These are phyloP conservation scores for Cheirogaleus medius DNA, from an alignment of 2,113 vertebrate genomes.

Conservation along the genomic window DNA sequence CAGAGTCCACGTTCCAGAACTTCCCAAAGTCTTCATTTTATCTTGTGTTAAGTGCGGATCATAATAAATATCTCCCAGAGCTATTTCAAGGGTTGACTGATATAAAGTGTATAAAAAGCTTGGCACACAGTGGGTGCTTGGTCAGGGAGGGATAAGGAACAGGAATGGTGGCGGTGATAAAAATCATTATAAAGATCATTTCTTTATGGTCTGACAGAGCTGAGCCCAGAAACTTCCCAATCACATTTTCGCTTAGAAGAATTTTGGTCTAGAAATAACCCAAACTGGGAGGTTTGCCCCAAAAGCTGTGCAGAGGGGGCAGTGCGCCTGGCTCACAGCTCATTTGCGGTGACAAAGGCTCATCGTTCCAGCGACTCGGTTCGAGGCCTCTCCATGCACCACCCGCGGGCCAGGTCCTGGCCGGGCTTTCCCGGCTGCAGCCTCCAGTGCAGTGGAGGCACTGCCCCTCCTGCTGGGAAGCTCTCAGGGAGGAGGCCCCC, in stretches of 20 bases:
- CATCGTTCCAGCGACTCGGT: neutral
- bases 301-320: neutral
- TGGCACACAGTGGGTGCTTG: neutral
- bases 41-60: neutral
- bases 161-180: neutral
- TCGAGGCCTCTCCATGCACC: fast-evolving
- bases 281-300: neutral
- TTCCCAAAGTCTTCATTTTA: neutral
- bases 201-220: neutral
- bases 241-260: neutral
- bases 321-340: neutral
- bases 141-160: neutral
- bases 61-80: neutral
- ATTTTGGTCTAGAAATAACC: neutral
- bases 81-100: neutral
- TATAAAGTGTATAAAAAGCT: neutral
- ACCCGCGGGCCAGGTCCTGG: neutral
- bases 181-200: neutral
- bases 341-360: neutral
- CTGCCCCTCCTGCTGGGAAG: neutral
- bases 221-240: neutral
- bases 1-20: neutral
- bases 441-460: neutral
- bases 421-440: neutral
- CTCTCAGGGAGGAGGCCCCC: neutral